Evolutionary conservation across 2,888 invertebrate species (phyloP), one percentile per base, ranked within the genome.

Genomic region (Melanostoma scalare): DNA sequence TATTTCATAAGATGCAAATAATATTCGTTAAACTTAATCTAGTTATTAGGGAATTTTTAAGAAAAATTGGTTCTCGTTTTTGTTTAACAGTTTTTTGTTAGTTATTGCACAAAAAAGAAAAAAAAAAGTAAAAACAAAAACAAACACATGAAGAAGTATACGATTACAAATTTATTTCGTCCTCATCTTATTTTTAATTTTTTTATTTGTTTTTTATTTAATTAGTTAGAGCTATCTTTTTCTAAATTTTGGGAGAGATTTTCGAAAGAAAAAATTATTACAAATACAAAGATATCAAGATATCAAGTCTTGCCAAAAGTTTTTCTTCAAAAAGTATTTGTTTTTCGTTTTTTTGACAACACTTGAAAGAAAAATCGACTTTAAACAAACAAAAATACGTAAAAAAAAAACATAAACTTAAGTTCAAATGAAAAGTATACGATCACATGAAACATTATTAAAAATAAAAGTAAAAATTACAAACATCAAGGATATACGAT

Each of bases 381-480:
- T 20, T 20, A 77, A 75, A 78, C 67, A 85, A 85, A 71, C 75
- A 79, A 72, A 61, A 74, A 86, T 77, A 85, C 80, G 77, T 78
- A 78, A 84, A 86, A 87, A 86, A 87, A 86, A 63, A 3, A 87
- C 86, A 89, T 88, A 89, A 91, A 90, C 90, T 89, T 91, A 89
- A 91, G 91, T 91, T 91, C 91, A 91, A 91, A 91, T 91, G 88
- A 89, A 90, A 90, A 89, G 91, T 91, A 91, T 91, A 91, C 91
- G 91, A 91, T 87, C 88, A 88, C 80, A 80, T 85, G 77, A 85
- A 85, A 85, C 79, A 82, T 86, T 76, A 85, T 72, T 85, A 73
- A 78, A 86, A 72, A 74, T 46, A 42, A 76, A 77, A 76, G 74
- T 80, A 78, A 81, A 53, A 78, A 55, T 30, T 56, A 85, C 74